These are phyloP conservation scores for Lepisosteus oculatus DNA, from an alignment of 2,113 vertebrate genomes.

Conservation along the genomic window DNA sequence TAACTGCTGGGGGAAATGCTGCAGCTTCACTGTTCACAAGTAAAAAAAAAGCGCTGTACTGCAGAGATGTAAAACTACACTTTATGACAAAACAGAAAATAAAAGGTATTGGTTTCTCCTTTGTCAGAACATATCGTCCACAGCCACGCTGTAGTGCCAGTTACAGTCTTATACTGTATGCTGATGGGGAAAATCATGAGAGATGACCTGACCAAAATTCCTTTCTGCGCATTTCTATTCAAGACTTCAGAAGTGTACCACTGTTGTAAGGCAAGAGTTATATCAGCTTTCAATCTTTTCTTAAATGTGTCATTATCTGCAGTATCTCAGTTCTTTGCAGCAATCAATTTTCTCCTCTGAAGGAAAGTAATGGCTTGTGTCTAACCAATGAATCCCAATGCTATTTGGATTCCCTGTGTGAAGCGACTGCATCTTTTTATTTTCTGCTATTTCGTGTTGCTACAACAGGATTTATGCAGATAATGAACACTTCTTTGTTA, in stretches of 20 bases:
- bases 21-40: no score
- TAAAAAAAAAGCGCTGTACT: no score
- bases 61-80: no score
- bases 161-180: no score
- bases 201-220: no score
- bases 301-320: neutral
- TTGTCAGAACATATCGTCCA: no score
- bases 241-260: neutral
- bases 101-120: no score
- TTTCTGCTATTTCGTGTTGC: neutral
- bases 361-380: neutral
- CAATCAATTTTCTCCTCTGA: neutral
- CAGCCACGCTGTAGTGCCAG: no score
- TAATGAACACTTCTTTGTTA: no score
- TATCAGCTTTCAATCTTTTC: neutral
- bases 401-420: neutral
- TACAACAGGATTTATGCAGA: neutral
- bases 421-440: neutral
- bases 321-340: neutral
- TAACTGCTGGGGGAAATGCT: no score
- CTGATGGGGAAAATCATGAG: no score
- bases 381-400: neutral
- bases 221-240: neutral
- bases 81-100: no score
- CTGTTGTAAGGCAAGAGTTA: neutral